Evolutionary conservation across 1,140 invertebrate species (phyloP).

Genomic region (Aporrectodea caliginosa): DNA sequence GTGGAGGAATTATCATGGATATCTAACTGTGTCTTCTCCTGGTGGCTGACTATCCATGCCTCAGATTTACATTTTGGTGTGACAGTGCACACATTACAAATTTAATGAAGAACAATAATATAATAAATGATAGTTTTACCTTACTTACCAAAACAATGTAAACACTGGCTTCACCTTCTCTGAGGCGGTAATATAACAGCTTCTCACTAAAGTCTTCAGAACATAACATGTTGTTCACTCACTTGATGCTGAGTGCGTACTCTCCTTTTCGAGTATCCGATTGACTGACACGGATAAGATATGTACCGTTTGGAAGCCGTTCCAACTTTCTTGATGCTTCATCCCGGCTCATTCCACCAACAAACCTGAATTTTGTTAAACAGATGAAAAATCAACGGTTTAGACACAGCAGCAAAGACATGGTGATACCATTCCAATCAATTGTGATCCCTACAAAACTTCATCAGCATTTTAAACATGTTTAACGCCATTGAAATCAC

Average conservation of each 20-base stretch:
- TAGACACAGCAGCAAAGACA: not conserved
- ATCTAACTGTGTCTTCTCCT: too few relatives aligned
- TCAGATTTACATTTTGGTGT: too few relatives aligned
- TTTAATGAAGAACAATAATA: too few relatives aligned
- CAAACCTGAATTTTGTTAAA: too few relatives aligned
- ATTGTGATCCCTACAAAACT: not conserved
- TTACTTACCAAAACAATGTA: not conserved
- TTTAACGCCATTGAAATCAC: not conserved
- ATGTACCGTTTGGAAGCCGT: constrained; percentile 77
- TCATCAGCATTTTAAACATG: not conserved
- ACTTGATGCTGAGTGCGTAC: constrained; percentile 87
- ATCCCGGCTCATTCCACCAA: constrained; percentile 81
- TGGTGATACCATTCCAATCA: not conserved
- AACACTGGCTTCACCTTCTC: not conserved
- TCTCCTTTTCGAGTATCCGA: constrained; percentile 46
- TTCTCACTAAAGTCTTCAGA: constrained; percentile 17
- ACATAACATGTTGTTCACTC: constrained; percentile 51
- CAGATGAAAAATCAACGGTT: too few relatives aligned
- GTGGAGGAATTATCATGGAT: too few relatives aligned
- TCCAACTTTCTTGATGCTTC: constrained; percentile 73
- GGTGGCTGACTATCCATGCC: too few relatives aligned
- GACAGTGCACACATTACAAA: too few relatives aligned
- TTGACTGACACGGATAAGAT: constrained; percentile 77
- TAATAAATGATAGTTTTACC: not conserved
- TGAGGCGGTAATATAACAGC: too few relatives aligned